phyloP scores from a whole-genome alignment of 2,113 vertebrate species.

The Vicugna pacos region DNA sequence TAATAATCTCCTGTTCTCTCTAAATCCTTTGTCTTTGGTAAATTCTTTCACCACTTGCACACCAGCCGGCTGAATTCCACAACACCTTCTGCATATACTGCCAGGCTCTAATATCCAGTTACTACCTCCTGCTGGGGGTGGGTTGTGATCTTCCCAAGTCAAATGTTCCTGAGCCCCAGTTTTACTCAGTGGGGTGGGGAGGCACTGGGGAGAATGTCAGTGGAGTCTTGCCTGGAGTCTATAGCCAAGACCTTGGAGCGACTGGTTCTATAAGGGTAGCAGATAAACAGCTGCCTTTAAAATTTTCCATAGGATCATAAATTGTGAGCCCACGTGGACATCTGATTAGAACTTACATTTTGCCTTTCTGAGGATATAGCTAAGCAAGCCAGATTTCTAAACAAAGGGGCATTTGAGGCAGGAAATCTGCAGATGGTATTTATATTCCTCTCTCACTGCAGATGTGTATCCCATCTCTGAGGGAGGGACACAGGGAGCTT shows the following conservation, averaged over 20 bases:
- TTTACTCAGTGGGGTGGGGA: not conserved
- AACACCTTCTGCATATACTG: not conserved
- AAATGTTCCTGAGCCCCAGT: not conserved
- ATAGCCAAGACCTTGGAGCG: not conserved
- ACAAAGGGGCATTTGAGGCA: not conserved
- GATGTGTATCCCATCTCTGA: not conserved
- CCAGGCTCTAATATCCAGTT: not conserved
- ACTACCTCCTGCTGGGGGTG: not conserved
- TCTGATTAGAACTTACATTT: not conserved
- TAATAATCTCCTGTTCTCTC: no score
- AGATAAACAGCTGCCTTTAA: not conserved
- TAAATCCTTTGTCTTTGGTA: no score
- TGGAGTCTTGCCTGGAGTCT: not conserved
- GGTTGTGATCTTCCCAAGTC: not conserved
- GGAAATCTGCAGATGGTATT: constrained; percentile 2
- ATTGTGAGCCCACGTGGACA: not conserved
- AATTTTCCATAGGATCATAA: not conserved
- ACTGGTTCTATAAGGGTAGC: not conserved
- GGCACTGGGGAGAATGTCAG: not conserved
- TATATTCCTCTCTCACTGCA: constrained; percentile 24
- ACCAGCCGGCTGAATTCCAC: no score
- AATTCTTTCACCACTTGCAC: no score
- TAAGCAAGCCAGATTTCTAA: not conserved
- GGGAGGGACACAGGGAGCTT: not conserved
- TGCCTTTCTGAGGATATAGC: not conserved